Evolutionary conservation across 2,888 invertebrate genomes (phyloP), one percentile per base, ranked within the genome.

Genomic region (Nemotelus nigrinus): DNA sequence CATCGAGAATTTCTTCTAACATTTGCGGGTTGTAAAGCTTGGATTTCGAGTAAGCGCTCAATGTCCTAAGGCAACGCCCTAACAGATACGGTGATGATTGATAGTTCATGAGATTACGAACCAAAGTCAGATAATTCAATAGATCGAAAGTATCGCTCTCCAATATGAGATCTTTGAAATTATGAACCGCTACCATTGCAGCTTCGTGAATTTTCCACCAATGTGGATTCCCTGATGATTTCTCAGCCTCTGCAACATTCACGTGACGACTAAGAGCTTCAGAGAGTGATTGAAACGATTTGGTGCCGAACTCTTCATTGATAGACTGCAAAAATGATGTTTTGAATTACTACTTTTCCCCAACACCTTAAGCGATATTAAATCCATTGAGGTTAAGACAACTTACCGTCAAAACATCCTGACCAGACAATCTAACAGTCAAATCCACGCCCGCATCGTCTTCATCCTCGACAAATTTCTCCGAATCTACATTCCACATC

Each of bases 201-300:
- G 92, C 89, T 84, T 93, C 93, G 80, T 89, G 88, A 60, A 92
- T 87, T 85, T 93, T 93, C 93, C 93, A 93, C 89, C 91, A 90
- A 78, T 88, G 84, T 48, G 84, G 82, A 83, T 87, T 84, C 74
- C 88, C 87, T n/a, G 87, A 82, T 7, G 85, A 83, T 84, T 89
- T 88, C 82, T 87, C 88, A 53, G 86, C 84, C 81, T 90, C 88
- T 2, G 90, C 89, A 58, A 91, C 90, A 81, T 89, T 89, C 75
- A 92, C 86, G 81, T 92, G 92, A 47, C 89, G 89, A 0, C 89
- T 89, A 6, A 92, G 85, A 0, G 91, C 90, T 80, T 89, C 88
- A 81, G 90, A 90, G 1, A 92, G 83, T 0, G 90, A 88, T 58
- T 88, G 87, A 2, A 90, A 88, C 65, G 89, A 88, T 79, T 88